Conservation (phyloP, 2,113 vertebrate genomes). For the Hydrolagus affinis region DNA sequence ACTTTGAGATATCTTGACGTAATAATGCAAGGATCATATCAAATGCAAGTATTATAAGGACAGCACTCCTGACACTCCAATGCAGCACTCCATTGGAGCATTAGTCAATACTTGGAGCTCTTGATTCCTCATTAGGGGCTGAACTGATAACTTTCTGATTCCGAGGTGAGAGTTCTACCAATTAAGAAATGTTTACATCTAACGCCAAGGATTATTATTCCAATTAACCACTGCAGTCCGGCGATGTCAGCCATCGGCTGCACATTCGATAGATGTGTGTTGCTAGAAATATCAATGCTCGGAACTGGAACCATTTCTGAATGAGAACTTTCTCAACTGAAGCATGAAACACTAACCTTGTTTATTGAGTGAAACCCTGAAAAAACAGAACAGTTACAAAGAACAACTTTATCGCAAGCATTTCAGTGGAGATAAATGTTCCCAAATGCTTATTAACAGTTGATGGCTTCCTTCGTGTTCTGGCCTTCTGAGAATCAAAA, state of each 20-base stretch:
- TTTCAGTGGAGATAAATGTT: slow-evolving; percentile 11
- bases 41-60: too few species aligned
- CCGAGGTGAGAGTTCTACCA: too few species aligned
- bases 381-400: neutral
- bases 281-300: neutral
- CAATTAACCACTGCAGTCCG: too few species aligned
- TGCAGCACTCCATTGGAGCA: too few species aligned
- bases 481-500: neutral
- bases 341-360: neutral
- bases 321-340: neutral
- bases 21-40: too few species aligned
- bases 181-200: too few species aligned
- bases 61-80: too few species aligned
- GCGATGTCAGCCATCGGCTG: neutral
- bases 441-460: slow-evolving; percentile 18
- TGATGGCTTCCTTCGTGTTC: slow-evolving; percentile 27
- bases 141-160: too few species aligned
- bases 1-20: too few species aligned
- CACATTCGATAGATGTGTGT: neutral
- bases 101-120: too few species aligned
- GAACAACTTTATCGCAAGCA: slow-evolving; percentile 7
- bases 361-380: neutral
- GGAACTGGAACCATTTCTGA: neutral
- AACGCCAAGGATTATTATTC: too few species aligned
- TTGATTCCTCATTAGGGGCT: too few species aligned